Evolutionary conservation across 2,888 invertebrate genomes (phyloP), one percentile per base, ranked within the genome.

Genomic region (Coecobrya sp.): DNA sequence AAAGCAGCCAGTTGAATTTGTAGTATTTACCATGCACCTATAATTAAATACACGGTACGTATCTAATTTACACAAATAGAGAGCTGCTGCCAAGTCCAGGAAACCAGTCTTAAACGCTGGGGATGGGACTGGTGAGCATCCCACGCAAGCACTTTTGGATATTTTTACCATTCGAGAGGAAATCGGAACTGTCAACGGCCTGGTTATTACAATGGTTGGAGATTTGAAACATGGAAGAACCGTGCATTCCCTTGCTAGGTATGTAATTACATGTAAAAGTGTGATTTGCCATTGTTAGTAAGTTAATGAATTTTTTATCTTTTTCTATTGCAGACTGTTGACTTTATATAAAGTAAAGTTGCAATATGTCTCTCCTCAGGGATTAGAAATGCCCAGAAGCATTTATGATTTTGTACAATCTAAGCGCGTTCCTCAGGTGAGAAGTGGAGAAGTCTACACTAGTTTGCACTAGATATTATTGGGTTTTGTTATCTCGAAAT

Each of bases 121-220:
- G 0, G 99, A 99, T 96, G 99, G 99, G 10, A 97, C 98, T 0
- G 99, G 99, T 0, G 99, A 99, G 95, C 99, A 99, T 96, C 99
- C 99, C 0, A 99, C 99, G 0, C 99, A 99, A 96, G 99, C 99
- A 0, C 96, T 99, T 16, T 96, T 99, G 11, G 99, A 99, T 95
- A 97, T 99, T 3, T 99, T 99, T 95, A 99, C 99, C 5, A 99
- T 99, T 95, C 97, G 99, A 93, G 99, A 99, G 96, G 99, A 99
- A 96, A 98, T 99, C 93, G 99, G 99, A 95, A 99, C 99, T 0
- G 99, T 99, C 0, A 99, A 99, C 95, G 99, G 99, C 0, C 96
- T 99, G 11, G 99, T 98, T 0, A 99, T 99, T 86, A 99, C 99
- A 0, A 97, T 99, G 97, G 99, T 99, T 25, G 99, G 99, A 5